A percentile compares a stretch with the other conserved stretches of the same genome.
Evolutionary conservation across 2,888 invertebrate genomes (phyloP).

Genomic region (Lydus trimaculatus): DNA sequence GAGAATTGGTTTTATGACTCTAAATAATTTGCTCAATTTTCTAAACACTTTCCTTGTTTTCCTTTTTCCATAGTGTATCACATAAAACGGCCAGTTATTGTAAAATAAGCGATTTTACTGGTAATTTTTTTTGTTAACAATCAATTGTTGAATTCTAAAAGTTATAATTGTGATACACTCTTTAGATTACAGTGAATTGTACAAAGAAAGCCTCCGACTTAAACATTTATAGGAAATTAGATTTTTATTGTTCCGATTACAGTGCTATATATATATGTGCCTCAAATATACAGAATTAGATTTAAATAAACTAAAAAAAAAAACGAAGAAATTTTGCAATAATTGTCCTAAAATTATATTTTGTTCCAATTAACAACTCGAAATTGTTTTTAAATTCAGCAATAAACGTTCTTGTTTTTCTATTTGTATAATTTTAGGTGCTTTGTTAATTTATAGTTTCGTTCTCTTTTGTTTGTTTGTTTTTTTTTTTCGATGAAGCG

Average conservation of each 20-base stretch:
- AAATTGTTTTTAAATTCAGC: constrained; percentile 12
- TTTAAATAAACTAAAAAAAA: not conserved
- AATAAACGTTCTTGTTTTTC: constrained; percentile 25
- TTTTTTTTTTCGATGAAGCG: not conserved
- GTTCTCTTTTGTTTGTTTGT: not conserved
- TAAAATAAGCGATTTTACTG: not conserved
- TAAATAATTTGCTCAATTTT: constrained; percentile 31
- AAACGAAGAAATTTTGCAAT: not conserved
- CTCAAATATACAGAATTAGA: not conserved
- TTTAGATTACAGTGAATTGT: not conserved
- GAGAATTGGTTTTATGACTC: constrained; percentile 24
- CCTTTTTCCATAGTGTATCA: constrained; percentile 6
- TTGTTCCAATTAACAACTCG: not conserved
- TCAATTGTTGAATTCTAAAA: not conserved
- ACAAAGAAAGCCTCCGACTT: not conserved
- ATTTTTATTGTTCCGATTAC: not conserved
- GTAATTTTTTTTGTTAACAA: not conserved
- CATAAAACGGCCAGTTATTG: not conserved
- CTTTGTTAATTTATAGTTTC: constrained; percentile 9
- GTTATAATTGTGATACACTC: not conserved
- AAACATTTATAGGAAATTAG: not conserved
- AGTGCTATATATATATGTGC: constrained; percentile 4
- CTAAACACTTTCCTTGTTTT: constrained; percentile 17
- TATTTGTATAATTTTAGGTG: constrained; percentile 22
- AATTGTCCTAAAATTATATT: not conserved